A percentile compares a stretch with the other conserved stretches of the same genome.
Evolutionary conservation across 2,888 invertebrate species (phyloP).

Genomic region (Synergus japonicus): DNA sequence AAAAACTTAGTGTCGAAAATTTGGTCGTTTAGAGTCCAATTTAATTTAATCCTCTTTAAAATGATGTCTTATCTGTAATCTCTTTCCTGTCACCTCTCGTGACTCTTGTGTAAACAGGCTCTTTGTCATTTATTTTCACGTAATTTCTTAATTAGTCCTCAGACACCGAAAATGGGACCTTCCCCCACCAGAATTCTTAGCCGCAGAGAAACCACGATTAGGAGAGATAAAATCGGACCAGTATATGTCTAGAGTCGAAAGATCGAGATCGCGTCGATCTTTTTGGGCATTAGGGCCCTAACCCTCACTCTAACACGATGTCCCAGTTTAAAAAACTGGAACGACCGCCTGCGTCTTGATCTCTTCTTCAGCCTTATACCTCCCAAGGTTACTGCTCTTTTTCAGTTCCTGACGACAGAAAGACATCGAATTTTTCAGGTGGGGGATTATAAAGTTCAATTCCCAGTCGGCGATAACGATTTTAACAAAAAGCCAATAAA

Average conservation of each 20-base stretch:
- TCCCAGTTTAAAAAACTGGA: slow-evolving; percentile 13
- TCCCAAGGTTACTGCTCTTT: slow-evolving; percentile 14
- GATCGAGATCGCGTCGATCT: slow-evolving; percentile 8
- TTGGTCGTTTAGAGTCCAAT: no score
- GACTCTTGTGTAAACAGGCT: slow-evolving; percentile 20
- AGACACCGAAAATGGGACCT: not conserved
- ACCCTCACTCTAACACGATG: slow-evolving; percentile 14
- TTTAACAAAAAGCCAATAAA: slow-evolving; percentile 24
- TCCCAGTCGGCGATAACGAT: slow-evolving; percentile 16
- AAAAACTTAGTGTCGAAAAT: no score
- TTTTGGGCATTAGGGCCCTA: slow-evolving; percentile 30
- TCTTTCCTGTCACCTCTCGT: slow-evolving; percentile 22
- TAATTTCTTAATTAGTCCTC: slow-evolving; percentile 21
- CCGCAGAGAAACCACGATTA: slow-evolving; percentile 33
- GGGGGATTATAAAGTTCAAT: slow-evolving; percentile 24
- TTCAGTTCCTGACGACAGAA: not conserved
- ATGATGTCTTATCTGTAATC: not conserved
- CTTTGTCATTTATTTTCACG: not conserved
- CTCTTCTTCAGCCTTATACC: slow-evolving; percentile 17
- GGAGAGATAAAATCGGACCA: slow-evolving; percentile 35
- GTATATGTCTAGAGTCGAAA: slow-evolving; percentile 14
- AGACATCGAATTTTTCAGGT: not conserved
- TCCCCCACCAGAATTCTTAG: not conserved
- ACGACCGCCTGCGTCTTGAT: slow-evolving; percentile 15
- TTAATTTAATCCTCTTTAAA: not conserved